A percentile compares a stretch with the other conserved stretches of the same genome.
Conservation (phyloP, 2,113 vertebrate genomes). For the Chaetodon trifascialis region DNA sequence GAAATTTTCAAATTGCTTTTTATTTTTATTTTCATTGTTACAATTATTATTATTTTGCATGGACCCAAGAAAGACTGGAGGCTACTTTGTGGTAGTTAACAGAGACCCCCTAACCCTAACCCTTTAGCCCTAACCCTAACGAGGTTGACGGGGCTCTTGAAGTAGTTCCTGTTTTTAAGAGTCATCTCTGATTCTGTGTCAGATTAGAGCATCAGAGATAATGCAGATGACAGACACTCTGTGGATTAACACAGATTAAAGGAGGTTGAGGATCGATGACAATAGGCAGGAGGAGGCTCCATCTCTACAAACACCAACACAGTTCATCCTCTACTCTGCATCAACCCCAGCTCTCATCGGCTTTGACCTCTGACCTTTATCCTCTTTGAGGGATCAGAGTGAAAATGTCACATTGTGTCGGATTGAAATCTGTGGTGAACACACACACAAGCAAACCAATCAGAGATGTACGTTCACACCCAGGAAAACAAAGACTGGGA, state of each 20-base stretch:
- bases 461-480: background rate
- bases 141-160: background rate
- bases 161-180: constrained; percentile 8
- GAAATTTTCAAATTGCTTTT: background rate
- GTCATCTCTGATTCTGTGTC: constrained; percentile 45
- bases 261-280: background rate
- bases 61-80: background rate
- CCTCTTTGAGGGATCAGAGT: background rate
- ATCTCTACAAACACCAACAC: background rate
- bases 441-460: background rate
- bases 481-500: background rate
- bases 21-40: background rate
- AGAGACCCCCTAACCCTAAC: background rate
- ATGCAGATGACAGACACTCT: constrained; percentile 51
- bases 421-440: background rate
- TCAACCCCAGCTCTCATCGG: constrained; percentile 9
- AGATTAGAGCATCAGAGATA: constrained; percentile 56
- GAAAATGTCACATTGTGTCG: background rate
- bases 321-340: constrained; percentile 4
- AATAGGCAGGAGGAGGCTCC: constrained; percentile 17
- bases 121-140: background rate
- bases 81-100: background rate
- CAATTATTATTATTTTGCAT: background rate
- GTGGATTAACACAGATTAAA: constrained; percentile 68
- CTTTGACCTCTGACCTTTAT: constrained; percentile 3